Evolutionary conservation across 1,140 invertebrate species (phyloP).

Genomic region (Nephila pilipes): DNA sequence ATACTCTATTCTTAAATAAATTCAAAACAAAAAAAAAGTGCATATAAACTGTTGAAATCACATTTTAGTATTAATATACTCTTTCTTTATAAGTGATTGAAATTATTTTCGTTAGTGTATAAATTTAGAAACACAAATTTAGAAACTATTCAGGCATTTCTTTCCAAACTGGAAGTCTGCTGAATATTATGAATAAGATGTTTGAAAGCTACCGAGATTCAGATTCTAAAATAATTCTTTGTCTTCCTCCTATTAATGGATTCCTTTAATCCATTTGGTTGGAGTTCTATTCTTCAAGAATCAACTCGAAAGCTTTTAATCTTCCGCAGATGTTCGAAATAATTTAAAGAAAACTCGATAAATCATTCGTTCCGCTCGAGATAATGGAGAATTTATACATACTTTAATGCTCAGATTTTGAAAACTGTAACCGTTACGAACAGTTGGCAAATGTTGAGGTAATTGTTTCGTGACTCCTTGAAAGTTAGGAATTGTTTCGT

Average conservation of each 20-base stretch:
- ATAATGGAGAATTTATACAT: not conserved
- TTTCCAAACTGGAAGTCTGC: too few species aligned
- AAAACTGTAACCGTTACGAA: not conserved
- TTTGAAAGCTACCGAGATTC: too few species aligned
- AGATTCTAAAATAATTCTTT: too few species aligned
- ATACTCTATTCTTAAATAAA: too few species aligned
- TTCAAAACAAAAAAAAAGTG: too few species aligned
- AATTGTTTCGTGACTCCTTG: not conserved
- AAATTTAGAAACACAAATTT: too few species aligned
- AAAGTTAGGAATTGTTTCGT: not conserved
- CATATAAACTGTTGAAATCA: too few species aligned
- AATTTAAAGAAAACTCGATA: not conserved
- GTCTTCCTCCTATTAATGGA: not conserved
- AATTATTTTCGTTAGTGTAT: too few species aligned
- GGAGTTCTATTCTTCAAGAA: not conserved
- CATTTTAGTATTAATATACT: too few species aligned
- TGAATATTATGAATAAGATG: too few species aligned
- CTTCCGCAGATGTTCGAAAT: not conserved
- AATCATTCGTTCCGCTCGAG: conserved; percentile 3
- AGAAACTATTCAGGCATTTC: too few species aligned
- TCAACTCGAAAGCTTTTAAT: not conserved
- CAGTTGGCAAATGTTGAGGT: not conserved
- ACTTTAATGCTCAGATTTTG: not conserved
- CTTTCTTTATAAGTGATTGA: too few species aligned
- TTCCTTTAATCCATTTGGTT: not conserved